Conservation (phyloP, 2,888 invertebrate species). For the Callyntrura guangdongensis region DNA sequence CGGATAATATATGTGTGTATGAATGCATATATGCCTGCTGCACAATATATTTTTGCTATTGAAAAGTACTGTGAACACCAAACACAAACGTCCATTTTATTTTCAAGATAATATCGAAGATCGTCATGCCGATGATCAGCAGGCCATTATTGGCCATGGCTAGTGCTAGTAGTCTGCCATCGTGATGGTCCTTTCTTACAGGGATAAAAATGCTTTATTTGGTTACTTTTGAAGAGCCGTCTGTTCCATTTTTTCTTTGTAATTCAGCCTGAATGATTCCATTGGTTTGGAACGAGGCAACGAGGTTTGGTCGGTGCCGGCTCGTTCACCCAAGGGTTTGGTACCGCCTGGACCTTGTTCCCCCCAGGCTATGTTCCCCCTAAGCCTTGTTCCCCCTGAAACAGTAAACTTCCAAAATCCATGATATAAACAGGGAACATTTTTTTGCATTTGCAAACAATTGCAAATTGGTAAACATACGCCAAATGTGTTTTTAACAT, state of each 20-base stretch:
- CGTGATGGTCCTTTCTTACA: neutral
- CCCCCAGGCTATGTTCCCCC: no score
- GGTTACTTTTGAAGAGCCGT: constrained; percentile 38
- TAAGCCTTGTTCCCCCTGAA: no score
- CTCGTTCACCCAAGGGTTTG: no score
- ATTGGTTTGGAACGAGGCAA: constrained; percentile 10
- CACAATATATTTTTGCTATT: constrained; percentile 12
- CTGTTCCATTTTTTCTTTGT: constrained; percentile 32
- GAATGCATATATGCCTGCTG: neutral
- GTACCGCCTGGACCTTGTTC: no score
- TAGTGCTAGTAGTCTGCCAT: neutral
- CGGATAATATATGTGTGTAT: neutral
- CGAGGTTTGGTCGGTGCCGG: no score
- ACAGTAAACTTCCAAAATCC: no score
- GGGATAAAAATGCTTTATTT: neutral
- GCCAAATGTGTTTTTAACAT: no score
- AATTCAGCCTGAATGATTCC: constrained; percentile 49
- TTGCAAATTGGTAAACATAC: no score
- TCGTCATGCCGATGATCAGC: constrained; percentile 29
- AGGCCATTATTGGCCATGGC: constrained; percentile 14
- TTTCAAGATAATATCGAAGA: neutral
- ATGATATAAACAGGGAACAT: no score
- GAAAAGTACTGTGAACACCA: neutral
- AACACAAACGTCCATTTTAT: neutral
- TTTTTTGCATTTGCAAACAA: no score